These are phyloP conservation scores for Margaritifera margaritifera DNA, from an alignment of 2,888 invertebrate species.

Conservation along the genomic window DNA sequence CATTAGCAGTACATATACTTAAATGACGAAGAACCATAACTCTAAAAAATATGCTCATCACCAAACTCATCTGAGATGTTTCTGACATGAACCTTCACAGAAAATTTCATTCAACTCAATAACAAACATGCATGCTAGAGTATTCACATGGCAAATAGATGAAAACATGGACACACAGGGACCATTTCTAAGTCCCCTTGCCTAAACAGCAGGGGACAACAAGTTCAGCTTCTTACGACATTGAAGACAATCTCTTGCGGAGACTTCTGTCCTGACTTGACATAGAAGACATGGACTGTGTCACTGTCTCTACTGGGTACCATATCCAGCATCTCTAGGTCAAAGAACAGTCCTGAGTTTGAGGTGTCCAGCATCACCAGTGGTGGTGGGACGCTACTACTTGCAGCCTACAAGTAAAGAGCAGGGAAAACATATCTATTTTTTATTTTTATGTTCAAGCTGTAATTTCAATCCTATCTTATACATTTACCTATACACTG, in stretches of 20 bases:
- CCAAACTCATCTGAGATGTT: too few relatives aligned
- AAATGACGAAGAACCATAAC: too few relatives aligned
- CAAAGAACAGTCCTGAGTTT: constrained; percentile 82
- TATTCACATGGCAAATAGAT: too few relatives aligned
- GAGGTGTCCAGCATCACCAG: constrained; percentile 83
- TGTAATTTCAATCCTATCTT: not conserved
- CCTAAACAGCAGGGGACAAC: too few relatives aligned
- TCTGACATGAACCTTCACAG: too few relatives aligned
- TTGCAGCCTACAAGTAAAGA: constrained; percentile 60
- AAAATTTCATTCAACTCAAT: too few relatives aligned
- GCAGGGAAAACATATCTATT: not conserved
- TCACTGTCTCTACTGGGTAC: constrained; percentile 90
- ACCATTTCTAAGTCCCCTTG: too few relatives aligned
- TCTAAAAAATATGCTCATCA: too few relatives aligned
- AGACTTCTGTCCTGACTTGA: constrained; percentile 86
- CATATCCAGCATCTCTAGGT: constrained; percentile 87
- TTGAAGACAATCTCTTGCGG: constrained; percentile 87
- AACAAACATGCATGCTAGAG: too few relatives aligned
- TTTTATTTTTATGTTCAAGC: not conserved
- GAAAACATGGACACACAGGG: too few relatives aligned
- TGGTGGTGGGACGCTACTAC: constrained; percentile 74
- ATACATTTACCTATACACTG: too few relatives aligned
- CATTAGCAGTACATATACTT: too few relatives aligned
- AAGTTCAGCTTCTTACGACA: constrained; percentile 76
- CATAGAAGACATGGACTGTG: constrained; percentile 95